Conservation (phyloP, 1,140 invertebrate genomes). For the Drosophila pachea region DNA sequence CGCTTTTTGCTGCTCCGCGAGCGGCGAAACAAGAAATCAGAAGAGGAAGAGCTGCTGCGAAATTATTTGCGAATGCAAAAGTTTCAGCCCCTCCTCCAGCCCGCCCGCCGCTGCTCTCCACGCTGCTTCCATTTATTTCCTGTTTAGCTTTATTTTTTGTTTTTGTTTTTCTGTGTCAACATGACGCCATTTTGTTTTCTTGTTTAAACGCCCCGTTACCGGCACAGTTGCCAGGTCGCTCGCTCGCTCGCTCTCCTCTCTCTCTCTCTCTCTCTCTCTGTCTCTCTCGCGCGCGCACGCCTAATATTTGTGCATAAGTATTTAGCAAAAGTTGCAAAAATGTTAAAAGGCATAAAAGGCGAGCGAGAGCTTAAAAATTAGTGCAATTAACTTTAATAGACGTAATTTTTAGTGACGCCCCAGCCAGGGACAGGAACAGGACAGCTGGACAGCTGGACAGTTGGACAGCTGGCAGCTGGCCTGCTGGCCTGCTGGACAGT, state of each 20-base stretch:
- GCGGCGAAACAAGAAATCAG: conserved; percentile 3
- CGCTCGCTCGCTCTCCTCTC: background rate
- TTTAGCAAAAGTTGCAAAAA: conserved; percentile 44
- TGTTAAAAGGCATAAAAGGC: conserved; percentile 4
- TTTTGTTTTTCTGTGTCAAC: conserved; percentile 44
- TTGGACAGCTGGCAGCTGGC: background rate
- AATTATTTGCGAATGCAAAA: conserved; percentile 27
- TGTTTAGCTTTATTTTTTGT: conserved; percentile 2
- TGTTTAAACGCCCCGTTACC: conserved; percentile 46
- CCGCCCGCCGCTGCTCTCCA: background rate
- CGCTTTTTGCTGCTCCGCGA: conserved; percentile 33
- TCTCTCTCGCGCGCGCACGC: background rate
- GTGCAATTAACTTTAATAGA: conserved; percentile 75
- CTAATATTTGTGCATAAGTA: conserved; percentile 60
- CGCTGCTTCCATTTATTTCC: conserved; percentile 4
- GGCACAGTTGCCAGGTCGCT: conserved; percentile 2
- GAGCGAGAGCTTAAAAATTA: conserved; percentile 56
- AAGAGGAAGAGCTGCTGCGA: conserved; percentile 3
- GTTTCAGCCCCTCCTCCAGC: conserved; percentile 19
- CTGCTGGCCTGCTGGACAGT: background rate
- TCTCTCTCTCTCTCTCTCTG: no score
- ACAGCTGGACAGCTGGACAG: background rate
- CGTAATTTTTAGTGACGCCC: conserved; percentile 63
- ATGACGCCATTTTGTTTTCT: conserved; percentile 65
- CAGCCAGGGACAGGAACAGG: conserved; percentile 4